Evolutionary conservation across 2,888 invertebrate genomes (phyloP).

Genomic region (Leptinotarsa peninsularis): DNA sequence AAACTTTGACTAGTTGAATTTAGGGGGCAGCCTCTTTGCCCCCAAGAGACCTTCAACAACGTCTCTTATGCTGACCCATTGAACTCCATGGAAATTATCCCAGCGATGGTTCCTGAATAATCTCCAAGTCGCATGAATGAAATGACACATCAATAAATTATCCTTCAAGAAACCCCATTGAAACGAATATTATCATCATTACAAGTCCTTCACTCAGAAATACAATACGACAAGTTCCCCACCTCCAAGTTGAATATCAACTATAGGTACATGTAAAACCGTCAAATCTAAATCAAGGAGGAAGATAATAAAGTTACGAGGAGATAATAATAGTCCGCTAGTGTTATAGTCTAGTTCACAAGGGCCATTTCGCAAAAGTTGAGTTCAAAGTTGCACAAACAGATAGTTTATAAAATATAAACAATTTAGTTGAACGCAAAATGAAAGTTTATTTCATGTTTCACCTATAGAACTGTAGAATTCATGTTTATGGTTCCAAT

Average conservation of each 20-base stretch:
- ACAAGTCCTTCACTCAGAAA: slow-evolving; percentile 7
- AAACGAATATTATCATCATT: slow-evolving; percentile 15
- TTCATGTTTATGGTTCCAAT: too few relatives aligned
- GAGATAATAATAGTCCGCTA: slow-evolving; percentile 22
- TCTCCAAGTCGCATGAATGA: not conserved
- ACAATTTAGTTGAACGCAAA: too few relatives aligned
- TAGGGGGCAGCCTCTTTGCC: too few relatives aligned
- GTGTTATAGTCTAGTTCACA: not conserved
- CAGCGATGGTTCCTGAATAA: not conserved
- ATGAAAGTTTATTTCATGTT: too few relatives aligned
- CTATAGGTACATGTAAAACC: slow-evolving; percentile 16
- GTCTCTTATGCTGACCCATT: not conserved
- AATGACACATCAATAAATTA: slow-evolving; percentile 9
- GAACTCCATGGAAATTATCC: not conserved
- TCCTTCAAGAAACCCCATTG: not conserved
- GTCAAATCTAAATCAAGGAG: slow-evolving; percentile 27
- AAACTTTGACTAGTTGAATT: too few relatives aligned
- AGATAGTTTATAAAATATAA: too few relatives aligned
- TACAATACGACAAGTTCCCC: slow-evolving; percentile 17
- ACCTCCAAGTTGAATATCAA: slow-evolving; percentile 3
- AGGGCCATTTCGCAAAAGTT: too few relatives aligned
- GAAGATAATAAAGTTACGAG: slow-evolving; percentile 22
- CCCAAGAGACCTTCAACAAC: not conserved
- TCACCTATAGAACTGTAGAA: too few relatives aligned
- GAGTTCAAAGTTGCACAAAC: too few relatives aligned